Conservation (phyloP, 1,140 invertebrate genomes). For the Ditylenchus dipsaci region DNA sequence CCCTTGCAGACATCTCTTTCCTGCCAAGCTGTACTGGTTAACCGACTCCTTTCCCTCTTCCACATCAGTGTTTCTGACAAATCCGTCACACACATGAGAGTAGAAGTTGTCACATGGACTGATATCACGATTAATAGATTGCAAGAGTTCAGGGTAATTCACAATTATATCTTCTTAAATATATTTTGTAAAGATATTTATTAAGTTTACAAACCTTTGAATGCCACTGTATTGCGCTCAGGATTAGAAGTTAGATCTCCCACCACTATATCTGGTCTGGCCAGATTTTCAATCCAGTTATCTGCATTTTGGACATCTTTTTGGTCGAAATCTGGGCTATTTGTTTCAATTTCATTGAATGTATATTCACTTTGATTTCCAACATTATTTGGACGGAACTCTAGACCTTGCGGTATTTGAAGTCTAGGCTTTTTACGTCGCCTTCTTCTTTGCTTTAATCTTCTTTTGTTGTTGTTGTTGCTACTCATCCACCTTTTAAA, state of each 20-base stretch:
- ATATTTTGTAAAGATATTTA: no score
- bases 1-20: neutral
- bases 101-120: neutral
- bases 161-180: neutral
- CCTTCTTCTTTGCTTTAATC: no score
- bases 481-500: neutral
- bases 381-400: neutral
- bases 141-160: neutral
- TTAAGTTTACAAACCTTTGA: neutral
- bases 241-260: neutral
- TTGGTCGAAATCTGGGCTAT: neutral
- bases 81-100: neutral
- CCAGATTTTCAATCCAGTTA: neutral
- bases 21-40: neutral
- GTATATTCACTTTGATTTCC: neutral
- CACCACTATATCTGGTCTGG: neutral
- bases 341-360: neutral
- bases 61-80: neutral
- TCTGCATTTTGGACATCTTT: neutral
- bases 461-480: neutral
- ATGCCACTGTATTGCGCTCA: neutral
- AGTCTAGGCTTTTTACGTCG: neutral
- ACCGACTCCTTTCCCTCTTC: neutral
- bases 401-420: neutral
- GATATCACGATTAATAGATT: neutral